Evolutionary conservation across 2,797 vertebrate genomes (phyloP).

Genomic region (Scleropages formosus): DNA sequence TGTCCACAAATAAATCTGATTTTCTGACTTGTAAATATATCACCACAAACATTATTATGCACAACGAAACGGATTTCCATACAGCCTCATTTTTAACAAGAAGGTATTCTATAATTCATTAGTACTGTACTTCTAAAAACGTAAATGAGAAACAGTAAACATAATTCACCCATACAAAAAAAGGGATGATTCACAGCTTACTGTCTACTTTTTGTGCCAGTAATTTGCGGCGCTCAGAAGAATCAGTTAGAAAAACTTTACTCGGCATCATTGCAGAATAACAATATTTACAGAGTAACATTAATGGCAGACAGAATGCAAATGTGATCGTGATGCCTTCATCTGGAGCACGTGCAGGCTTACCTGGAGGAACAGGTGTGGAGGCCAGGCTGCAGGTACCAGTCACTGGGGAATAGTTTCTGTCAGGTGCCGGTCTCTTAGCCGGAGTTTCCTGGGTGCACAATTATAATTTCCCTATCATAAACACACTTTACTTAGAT

Average conservation of each 20-base stretch:
- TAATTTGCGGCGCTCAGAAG: no score
- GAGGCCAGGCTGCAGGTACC: slow-evolving; percentile 37
- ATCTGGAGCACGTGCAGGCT: neutral
- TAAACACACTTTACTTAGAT: neutral
- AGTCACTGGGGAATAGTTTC: slow-evolving; percentile 40
- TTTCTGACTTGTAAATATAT: neutral
- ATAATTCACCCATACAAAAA: no score
- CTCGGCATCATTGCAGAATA: no score
- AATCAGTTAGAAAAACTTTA: no score
- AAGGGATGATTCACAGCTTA: no score
- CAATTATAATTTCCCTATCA: neutral
- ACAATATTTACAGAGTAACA: no score
- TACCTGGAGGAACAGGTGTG: slow-evolving; percentile 37
- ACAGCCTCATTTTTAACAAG: no score
- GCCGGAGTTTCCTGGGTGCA: slow-evolving; percentile 36
- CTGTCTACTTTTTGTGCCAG: no score
- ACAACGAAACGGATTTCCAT: no score
- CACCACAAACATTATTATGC: no score
- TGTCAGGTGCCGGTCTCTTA: slow-evolving; percentile 44
- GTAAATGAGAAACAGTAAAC: neutral
- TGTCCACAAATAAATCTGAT: neutral
- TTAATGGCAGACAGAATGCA: neutral
- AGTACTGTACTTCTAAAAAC: neutral
- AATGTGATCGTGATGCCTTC: slow-evolving; percentile 4
- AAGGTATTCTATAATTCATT: no score